Evolutionary conservation across 2,797 vertebrate species (phyloP), one percentile per base, ranked within the genome.

Genomic region (Tolypeutes matacus): DNA sequence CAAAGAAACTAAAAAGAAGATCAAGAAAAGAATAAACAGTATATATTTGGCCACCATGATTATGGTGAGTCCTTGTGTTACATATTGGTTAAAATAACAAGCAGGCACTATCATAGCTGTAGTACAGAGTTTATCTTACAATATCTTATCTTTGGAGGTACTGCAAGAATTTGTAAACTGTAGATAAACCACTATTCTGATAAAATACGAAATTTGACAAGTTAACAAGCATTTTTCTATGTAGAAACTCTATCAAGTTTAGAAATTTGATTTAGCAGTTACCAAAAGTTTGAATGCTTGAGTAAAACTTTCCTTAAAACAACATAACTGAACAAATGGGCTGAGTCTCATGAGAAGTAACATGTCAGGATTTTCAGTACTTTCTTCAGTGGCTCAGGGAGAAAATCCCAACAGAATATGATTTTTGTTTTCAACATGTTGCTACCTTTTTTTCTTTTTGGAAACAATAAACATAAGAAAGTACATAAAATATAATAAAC

Each of bases 351-450:
- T 56, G 80, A 91, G 78, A 92, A 70, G 64, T 34, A 31, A 39
- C 23, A 29, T 65, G n/a, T 51, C 0, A 2, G 67, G n/a, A 51
- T 42, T 62, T 90, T 83, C 9, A 84, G 17, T 70, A 14, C 39
- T 93, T 90, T 25, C 42, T 25, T 18, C 27, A 46, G 23, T 36
- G 49, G 18, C 64, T 92, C 18, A 5, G 34, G 15, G 42, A 94
- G 64, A 62, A 94, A 94, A 51, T 84, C 65, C 73, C 77, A 62
- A 85, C 5, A 76, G 65, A 27, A 25, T 39, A 34, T 1, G 23
- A 62, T 76, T 88, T 94, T 89, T 82, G 58, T 76, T 92, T 92
- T 83, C 80, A 86, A 67, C 29, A 21, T 27, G 72, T 27, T 82
- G 25, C 23, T 80, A 46, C 6, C 36, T 17, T 81, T 86, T 58